phyloP scores from a whole-genome alignment of 2,888 invertebrate genomes.

The Neria commutata region DNA sequence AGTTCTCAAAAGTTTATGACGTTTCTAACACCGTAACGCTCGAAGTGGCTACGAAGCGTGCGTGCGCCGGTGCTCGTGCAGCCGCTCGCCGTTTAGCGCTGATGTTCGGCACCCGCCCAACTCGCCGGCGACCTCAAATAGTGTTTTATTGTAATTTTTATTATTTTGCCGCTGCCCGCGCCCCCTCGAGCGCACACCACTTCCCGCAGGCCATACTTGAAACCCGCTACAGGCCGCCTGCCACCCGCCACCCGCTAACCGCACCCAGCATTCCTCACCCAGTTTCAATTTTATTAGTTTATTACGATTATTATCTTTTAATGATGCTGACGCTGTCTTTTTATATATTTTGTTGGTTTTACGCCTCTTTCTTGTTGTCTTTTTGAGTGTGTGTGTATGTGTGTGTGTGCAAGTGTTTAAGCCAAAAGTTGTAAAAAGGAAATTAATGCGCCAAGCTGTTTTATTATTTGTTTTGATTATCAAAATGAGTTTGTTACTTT shows the following conservation, averaged over 20 bases:
- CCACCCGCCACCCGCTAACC: neutral
- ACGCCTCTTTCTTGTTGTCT: constrained; percentile 12
- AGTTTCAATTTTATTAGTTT: constrained; percentile 54
- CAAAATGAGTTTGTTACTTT: constrained; percentile 42
- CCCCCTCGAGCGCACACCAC: too few relatives aligned
- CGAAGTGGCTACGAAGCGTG: neutral
- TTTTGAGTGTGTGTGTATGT: neutral
- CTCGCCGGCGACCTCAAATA: constrained; percentile 30
- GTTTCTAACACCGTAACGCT: constrained; percentile 10
- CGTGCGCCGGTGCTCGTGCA: neutral
- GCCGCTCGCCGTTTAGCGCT: neutral
- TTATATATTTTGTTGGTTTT: constrained; percentile 23
- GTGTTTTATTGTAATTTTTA: constrained; percentile 41
- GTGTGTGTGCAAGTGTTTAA: constrained; percentile 19
- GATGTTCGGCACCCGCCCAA: neutral
- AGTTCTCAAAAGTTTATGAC: neutral
- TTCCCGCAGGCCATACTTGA: constrained; percentile 5
- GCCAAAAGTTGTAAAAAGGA: constrained; percentile 30
- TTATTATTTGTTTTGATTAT: constrained; percentile 58
- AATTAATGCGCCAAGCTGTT: constrained; percentile 50
- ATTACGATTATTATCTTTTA: constrained; percentile 58
- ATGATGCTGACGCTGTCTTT: constrained; percentile 36
- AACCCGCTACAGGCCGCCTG: neutral
- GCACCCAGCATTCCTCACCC: constrained; percentile 30
- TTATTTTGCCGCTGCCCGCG: constrained; percentile 27